A percentile compares a stretch with the other conserved stretches of the same genome.
Evolutionary conservation across 2,113 vertebrate species (phyloP).

Genomic region (Fulica atra): DNA sequence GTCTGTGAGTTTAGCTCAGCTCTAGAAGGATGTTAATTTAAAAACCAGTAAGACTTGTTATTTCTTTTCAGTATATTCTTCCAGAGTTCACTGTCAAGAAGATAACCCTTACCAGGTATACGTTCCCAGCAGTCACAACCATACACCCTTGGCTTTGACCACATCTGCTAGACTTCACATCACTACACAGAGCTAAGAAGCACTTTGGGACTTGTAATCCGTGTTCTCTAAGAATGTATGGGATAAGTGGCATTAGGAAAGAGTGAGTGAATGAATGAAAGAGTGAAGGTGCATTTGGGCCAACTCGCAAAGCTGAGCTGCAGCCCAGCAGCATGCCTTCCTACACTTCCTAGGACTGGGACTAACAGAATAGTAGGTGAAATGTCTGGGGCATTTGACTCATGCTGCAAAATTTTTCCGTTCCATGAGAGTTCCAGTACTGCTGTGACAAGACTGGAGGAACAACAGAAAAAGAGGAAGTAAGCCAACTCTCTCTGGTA

Average conservation of each 20-base stretch:
- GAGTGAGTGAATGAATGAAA: neutral
- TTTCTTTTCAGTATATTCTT: neutral
- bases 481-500: neutral
- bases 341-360: neutral
- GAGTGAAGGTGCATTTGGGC: neutral
- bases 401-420: neutral
- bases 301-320: neutral
- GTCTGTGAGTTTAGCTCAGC: neutral
- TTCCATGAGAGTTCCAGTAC: neutral
- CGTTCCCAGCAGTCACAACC: neutral
- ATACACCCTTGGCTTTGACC: neutral
- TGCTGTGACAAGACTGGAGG: neutral
- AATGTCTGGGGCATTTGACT: neutral
- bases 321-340: neutral
- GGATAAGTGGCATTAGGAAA: neutral
- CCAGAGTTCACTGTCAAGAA: neutral
- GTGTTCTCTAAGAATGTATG: neutral
- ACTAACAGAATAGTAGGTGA: neutral
- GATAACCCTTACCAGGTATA: neutral
- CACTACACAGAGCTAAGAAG: neutral
- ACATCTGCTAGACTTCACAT: neutral
- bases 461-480: neutral
- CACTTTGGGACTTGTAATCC: neutral
- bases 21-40: neutral
- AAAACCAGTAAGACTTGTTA: neutral